phyloP scores from a whole-genome alignment of 1,140 invertebrate species.

The Drosophila bipectinata region DNA sequence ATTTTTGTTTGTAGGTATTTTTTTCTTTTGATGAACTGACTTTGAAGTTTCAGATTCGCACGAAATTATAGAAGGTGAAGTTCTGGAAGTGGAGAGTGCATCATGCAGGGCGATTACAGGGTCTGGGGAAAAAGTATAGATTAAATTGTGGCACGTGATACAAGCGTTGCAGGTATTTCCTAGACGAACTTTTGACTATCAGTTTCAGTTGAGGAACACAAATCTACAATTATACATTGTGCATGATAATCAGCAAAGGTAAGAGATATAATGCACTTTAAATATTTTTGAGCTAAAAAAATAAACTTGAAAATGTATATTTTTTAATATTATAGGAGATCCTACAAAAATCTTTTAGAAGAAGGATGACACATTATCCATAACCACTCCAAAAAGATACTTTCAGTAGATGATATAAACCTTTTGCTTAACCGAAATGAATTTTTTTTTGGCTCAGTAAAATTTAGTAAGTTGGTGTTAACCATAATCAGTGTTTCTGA shows the following conservation, averaged over 20 bases:
- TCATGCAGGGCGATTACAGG: constrained; percentile 21
- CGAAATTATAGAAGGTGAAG: constrained; percentile 34
- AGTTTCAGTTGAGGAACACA: background rate
- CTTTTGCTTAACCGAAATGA: background rate
- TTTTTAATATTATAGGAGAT: too few relatives aligned
- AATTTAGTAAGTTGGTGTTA: background rate
- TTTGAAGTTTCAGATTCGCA: constrained; percentile 36
- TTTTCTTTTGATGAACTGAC: background rate
- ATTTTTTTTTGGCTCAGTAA: background rate
- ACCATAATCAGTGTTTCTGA: background rate
- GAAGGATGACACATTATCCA: too few relatives aligned
- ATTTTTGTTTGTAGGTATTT: constrained; percentile 14
- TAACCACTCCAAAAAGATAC: too few relatives aligned
- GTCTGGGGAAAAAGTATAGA: constrained; percentile 20
- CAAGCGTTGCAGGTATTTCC: constrained; percentile 2
- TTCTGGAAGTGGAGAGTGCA: constrained; percentile 37
- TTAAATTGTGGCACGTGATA: constrained; percentile 24
- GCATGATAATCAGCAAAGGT: background rate
- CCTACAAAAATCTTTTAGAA: too few relatives aligned
- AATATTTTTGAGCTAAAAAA: background rate
- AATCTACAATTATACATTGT: background rate
- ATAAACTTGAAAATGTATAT: too few relatives aligned
- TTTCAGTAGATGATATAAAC: too few relatives aligned
- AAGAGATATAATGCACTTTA: background rate
- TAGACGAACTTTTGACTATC: background rate